Evolutionary conservation across 2,888 invertebrate genomes (phyloP).

Genomic region (Litoditis marina): DNA sequence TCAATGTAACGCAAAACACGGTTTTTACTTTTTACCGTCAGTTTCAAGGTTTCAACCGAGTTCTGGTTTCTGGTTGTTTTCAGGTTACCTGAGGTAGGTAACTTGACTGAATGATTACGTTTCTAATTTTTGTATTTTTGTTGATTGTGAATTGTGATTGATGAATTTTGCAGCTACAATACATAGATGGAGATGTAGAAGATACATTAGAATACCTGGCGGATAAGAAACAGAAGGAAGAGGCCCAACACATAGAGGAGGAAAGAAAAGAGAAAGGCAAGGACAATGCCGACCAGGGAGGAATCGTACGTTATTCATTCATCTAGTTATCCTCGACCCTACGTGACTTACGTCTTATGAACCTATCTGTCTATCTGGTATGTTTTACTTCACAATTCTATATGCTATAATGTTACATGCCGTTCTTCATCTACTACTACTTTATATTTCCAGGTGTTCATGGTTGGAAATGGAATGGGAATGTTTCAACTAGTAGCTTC

Average conservation of each 20-base stretch:
- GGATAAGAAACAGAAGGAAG: conserved; percentile 51
- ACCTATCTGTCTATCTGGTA: not conserved
- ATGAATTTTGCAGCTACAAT: conserved; percentile 45
- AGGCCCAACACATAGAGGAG: conserved; percentile 27
- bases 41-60: too few species aligned
- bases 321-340: too few species aligned
- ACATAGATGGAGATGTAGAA: conserved; percentile 51
- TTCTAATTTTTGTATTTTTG: too few species aligned
- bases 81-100: too few species aligned
- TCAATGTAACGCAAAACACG: too few species aligned
- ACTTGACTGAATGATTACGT: too few species aligned
- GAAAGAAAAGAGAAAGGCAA: conserved; percentile 16
- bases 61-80: too few species aligned
- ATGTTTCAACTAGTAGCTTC: conserved; percentile 54
- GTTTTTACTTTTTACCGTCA: too few species aligned
- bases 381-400: not conserved
- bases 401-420: too few species aligned
- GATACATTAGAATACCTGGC: conserved; percentile 44
- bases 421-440: too few species aligned
- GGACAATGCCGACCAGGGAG: conserved; percentile 17
- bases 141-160: too few species aligned
- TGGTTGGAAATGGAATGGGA: conserved; percentile 56
- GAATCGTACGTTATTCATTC: conserved; percentile 21
- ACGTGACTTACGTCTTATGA: too few species aligned
- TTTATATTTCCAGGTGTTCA: conserved; percentile 40